A percentile compares a stretch with the other conserved stretches of the same genome.
Evolutionary conservation across 1,140 invertebrate genomes (phyloP).

Genomic region (Bombus sibiricus): DNA sequence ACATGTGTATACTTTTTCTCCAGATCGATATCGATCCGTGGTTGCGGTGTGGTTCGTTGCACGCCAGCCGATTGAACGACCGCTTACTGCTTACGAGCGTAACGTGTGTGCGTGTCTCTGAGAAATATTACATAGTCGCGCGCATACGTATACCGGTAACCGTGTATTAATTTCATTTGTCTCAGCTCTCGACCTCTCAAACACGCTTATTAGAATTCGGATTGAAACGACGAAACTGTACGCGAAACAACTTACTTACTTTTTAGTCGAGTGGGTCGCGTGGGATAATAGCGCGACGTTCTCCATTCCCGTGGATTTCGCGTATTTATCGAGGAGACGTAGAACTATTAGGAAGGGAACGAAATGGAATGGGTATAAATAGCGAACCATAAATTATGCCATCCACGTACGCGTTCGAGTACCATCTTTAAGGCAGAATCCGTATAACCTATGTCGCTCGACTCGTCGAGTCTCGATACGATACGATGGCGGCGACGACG

Average conservation of each 20-base stretch:
- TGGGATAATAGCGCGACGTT: background rate
- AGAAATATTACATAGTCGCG: background rate
- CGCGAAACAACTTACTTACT: background rate
- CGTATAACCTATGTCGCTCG: slow-evolving; percentile 63
- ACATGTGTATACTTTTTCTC: background rate
- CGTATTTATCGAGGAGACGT: background rate
- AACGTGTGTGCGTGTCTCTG: background rate
- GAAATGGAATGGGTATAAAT: slow-evolving; percentile 68
- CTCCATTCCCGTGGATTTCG: background rate
- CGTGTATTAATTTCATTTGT: slow-evolving; percentile 7
- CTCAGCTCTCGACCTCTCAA: background rate
- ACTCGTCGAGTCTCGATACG: slow-evolving; percentile 4
- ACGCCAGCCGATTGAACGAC: too few species aligned
- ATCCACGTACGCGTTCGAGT: slow-evolving; percentile 68
- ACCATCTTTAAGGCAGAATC: slow-evolving; percentile 65
- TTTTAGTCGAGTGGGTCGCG: background rate
- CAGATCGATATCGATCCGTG: slow-evolving; percentile 28
- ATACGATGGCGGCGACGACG: background rate
- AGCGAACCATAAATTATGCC: slow-evolving; percentile 73
- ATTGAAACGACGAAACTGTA: background rate
- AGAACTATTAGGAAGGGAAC: background rate
- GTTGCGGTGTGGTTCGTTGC: background rate
- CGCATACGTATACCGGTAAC: background rate
- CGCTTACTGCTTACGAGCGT: too few species aligned
- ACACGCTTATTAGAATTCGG: background rate